Percentiles rank a stretch among this genome's conserved stretches.
Evolutionary conservation across 2,113 vertebrate species (phyloP).

Genomic region (Cathartes aura): DNA sequence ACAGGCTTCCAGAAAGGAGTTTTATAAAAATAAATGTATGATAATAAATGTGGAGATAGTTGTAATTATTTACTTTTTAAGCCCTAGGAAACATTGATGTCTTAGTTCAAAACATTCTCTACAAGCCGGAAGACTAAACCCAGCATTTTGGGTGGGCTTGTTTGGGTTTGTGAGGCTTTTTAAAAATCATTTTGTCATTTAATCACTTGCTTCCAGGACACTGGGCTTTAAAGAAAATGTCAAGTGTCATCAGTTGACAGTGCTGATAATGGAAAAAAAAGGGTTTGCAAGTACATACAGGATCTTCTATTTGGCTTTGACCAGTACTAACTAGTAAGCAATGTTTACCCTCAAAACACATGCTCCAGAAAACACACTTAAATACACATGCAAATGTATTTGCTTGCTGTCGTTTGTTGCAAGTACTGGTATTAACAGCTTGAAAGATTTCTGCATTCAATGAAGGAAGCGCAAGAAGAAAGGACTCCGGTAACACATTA

Average conservation of each 20-base stretch:
- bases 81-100: not conserved
- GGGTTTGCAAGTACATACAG: not conserved
- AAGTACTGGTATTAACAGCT: not conserved
- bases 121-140: not conserved
- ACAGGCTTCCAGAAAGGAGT: not conserved
- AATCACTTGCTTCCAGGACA: not conserved
- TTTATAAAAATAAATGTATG: not conserved
- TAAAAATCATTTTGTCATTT: not conserved
- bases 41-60: not conserved
- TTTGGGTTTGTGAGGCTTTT: not conserved
- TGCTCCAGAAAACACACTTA: not conserved
- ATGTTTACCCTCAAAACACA: not conserved
- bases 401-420: not conserved
- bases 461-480: not conserved
- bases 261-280: not conserved
- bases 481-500: not conserved
- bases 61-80: constrained; percentile 24
- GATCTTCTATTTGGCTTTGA: not conserved
- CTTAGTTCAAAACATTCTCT: not conserved
- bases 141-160: constrained; percentile 20
- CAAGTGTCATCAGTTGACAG: not conserved
- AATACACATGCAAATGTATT: not conserved
- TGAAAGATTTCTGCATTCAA: not conserved
- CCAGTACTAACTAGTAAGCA: not conserved
- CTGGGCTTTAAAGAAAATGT: not conserved